These are phyloP conservation scores for Parauchenoglanis punctatus DNA, from an alignment of 2,797 vertebrate species.

Conservation along the genomic window DNA sequence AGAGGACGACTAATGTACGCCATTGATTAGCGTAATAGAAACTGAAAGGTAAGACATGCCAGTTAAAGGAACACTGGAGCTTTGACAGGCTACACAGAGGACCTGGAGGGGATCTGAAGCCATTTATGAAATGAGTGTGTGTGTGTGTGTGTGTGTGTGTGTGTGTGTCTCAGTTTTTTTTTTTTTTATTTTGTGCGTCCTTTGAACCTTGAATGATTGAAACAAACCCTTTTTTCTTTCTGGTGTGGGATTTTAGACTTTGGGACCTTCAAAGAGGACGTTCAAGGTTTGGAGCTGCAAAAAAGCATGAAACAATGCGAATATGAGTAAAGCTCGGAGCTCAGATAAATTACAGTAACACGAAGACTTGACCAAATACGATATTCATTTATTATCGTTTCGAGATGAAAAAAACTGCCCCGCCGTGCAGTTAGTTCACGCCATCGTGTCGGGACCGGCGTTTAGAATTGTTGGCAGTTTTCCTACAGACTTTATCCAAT, in stretches of 20 bases:
- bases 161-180: background rate
- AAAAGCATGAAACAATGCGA: background rate
- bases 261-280: conserved; percentile 57
- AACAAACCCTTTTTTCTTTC: conserved; percentile 64
- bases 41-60: conserved; percentile 67
- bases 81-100: conserved; percentile 58
- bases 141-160: background rate
- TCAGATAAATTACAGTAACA: conserved; percentile 5
- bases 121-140: conserved; percentile 60
- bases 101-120: conserved; percentile 59
- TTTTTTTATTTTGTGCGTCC: conserved; percentile 42
- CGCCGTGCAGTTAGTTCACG: too few species aligned
- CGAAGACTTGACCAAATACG: background rate
- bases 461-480: background rate
- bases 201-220: conserved; percentile 54
- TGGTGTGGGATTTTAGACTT: conserved; percentile 52
- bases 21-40: conserved; percentile 70
- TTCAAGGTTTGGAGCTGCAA: background rate
- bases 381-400: background rate
- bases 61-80: conserved; percentile 63
- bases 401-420: background rate
- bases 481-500: background rate
- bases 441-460: too few species aligned
- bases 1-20: conserved; percentile 60
- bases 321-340: background rate